Evolutionary conservation across 1,140 invertebrate genomes (phyloP).

Genomic region (Drosophila quadrilineata): DNA sequence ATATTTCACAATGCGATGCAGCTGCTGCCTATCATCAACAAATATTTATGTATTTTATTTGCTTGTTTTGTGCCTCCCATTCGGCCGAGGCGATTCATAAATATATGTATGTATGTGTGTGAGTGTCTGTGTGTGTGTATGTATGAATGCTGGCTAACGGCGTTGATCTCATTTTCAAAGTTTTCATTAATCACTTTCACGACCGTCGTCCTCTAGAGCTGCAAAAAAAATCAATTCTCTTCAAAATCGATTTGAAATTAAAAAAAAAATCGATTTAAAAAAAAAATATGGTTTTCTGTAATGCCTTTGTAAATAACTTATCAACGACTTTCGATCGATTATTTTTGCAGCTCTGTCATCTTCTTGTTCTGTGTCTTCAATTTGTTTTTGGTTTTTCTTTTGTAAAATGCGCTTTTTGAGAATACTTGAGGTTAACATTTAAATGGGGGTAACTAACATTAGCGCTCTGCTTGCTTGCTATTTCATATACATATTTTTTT

Average conservation of each 20-base stretch:
- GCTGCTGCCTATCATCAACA: constrained; percentile 37
- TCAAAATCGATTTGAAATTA: too few relatives aligned
- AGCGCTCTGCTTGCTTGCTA: constrained; percentile 46
- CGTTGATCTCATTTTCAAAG: constrained; percentile 12
- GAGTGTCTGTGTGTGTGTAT: constrained; percentile 36
- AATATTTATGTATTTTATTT: constrained; percentile 29
- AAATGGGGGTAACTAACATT: constrained; percentile 56
- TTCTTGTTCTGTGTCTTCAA: too few relatives aligned
- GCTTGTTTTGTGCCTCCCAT: constrained; percentile 39
- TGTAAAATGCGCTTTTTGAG: constrained; percentile 71
- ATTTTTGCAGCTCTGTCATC: too few relatives aligned
- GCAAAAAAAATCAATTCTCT: too few relatives aligned
- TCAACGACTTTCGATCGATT: too few relatives aligned
- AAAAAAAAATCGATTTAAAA: too few relatives aligned
- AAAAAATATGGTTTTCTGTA: constrained; percentile 30
- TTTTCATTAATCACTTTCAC: too few relatives aligned
- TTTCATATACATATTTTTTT: constrained; percentile 42
- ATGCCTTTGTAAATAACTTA: constrained; percentile 26
- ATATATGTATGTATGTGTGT: constrained; percentile 32
- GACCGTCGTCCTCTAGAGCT: too few relatives aligned
- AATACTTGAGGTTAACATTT: constrained; percentile 79
- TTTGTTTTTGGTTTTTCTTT: constrained; percentile 33
- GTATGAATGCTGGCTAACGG: constrained; percentile 51
- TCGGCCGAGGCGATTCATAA: constrained; percentile 28
- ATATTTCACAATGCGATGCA: constrained; percentile 40